A percentile compares a stretch with the other conserved stretches of the same genome.
These are phyloP conservation scores for Zaprionus obscuricornis DNA, from an alignment of 2,888 invertebrate species.

Conservation along the genomic window DNA sequence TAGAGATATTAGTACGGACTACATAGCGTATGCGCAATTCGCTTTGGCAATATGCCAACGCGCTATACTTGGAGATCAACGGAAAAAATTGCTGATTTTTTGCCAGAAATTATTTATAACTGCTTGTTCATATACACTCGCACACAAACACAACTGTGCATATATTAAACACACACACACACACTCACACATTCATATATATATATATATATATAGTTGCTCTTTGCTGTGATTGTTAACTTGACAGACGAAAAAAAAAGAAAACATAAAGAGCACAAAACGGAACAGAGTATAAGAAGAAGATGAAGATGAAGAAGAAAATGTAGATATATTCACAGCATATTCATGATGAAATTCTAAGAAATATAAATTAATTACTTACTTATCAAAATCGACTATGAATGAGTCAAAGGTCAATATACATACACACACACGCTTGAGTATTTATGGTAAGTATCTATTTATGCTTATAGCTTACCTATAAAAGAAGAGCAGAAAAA, in stretches of 20 bases:
- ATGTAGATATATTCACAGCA: background rate
- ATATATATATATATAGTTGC: conserved; percentile 32
- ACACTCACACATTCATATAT: conserved; percentile 9
- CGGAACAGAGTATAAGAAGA: conserved; percentile 5
- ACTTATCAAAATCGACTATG: conserved; percentile 13
- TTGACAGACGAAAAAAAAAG: conserved; percentile 22
- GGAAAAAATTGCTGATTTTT: conserved; percentile 83
- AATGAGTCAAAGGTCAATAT: conserved; percentile 9
- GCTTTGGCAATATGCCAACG: conserved; percentile 90
- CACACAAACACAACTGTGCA: conserved; percentile 31
- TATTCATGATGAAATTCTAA: conserved; percentile 8
- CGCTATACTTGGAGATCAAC: conserved; percentile 93
- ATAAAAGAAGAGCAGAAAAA: conserved; percentile 10
- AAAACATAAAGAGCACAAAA: conserved; percentile 35
- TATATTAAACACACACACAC: conserved; percentile 15
- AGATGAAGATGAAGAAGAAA: too few species aligned
- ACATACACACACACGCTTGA: too few species aligned
- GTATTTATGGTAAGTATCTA: too few species aligned
- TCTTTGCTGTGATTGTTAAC: conserved; percentile 49
- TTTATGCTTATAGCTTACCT: conserved; percentile 42
- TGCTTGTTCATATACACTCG: conserved; percentile 60
- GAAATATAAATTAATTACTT: conserved; percentile 27
- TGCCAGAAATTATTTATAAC: conserved; percentile 84
- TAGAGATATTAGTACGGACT: conserved; percentile 72
- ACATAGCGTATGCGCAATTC: conserved; percentile 82